These are phyloP conservation scores for Rousettus madagascariensis DNA, from an alignment of 2,797 vertebrate species.

Conservation along the genomic window DNA sequence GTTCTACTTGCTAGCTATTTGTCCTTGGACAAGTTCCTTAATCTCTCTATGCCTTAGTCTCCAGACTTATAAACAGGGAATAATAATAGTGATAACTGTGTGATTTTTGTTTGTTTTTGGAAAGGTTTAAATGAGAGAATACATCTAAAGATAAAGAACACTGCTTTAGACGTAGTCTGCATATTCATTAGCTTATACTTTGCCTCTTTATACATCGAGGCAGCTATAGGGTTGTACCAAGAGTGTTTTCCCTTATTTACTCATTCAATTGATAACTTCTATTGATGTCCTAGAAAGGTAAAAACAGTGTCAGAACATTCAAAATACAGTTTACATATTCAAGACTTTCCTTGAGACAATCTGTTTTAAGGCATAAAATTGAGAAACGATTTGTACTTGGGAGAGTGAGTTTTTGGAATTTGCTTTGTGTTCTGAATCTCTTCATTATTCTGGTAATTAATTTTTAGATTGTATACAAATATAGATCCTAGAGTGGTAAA, in stretches of 20 bases:
- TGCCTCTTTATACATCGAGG: background rate
- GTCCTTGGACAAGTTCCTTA: background rate
- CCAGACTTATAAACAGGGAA: background rate
- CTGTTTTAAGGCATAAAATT: background rate
- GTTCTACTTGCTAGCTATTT: background rate
- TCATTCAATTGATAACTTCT: background rate
- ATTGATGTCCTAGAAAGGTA: background rate
- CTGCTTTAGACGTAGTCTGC: background rate
- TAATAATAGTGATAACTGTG: background rate
- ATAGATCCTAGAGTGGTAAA: background rate
- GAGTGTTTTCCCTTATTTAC: background rate
- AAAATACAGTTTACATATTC: background rate
- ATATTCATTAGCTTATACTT: background rate
- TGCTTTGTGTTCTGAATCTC: background rate
- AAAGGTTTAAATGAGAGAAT: background rate
- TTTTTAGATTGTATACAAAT: background rate
- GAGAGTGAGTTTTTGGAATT: rapidly evolving
- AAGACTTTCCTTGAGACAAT: background rate
- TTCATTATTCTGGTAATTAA: background rate
- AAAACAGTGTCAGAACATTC: background rate
- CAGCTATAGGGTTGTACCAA: background rate
- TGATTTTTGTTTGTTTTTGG: background rate
- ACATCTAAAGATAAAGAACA: background rate
- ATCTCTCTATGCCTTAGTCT: background rate
- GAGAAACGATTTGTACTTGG: background rate